phyloP scores from a whole-genome alignment of 2,888 invertebrate genomes.

The Drosophila trichaetosa region DNA sequence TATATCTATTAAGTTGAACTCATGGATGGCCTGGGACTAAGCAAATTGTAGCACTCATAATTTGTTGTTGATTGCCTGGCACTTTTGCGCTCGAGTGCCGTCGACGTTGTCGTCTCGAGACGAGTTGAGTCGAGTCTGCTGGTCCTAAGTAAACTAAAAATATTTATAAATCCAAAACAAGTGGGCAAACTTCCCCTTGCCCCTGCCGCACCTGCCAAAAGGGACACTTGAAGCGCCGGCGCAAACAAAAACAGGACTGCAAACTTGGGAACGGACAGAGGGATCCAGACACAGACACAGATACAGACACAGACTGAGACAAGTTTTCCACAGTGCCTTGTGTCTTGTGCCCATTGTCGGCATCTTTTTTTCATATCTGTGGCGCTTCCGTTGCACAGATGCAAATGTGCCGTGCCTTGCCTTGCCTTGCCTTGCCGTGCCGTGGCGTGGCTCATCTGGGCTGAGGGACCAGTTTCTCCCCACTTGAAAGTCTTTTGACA shows the following conservation, averaged over 20 bases:
- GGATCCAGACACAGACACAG: slow-evolving; percentile 3
- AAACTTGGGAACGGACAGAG: slow-evolving; percentile 14
- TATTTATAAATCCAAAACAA: slow-evolving; percentile 79
- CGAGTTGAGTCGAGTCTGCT: slow-evolving; percentile 13
- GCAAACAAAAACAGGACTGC: slow-evolving; percentile 70
- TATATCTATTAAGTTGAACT: slow-evolving; percentile 5
- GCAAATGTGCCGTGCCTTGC: slow-evolving; percentile 59
- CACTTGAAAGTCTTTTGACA: slow-evolving; percentile 73
- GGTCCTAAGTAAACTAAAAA: slow-evolving; percentile 71
- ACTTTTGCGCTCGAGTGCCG: slow-evolving; percentile 57
- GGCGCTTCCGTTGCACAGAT: slow-evolving; percentile 80
- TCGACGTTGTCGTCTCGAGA: slow-evolving; percentile 1
- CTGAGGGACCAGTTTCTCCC: slow-evolving; percentile 12
- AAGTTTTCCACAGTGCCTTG: slow-evolving; percentile 32
- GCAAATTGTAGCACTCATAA: slow-evolving; percentile 79
- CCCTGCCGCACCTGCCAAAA: slow-evolving; percentile 38
- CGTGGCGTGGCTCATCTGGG: neutral
- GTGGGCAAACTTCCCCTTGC: slow-evolving; percentile 39
- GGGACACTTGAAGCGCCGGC: slow-evolving; percentile 79
- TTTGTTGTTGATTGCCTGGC: slow-evolving; percentile 81
- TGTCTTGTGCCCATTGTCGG: slow-evolving; percentile 57
- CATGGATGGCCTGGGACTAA: slow-evolving; percentile 21
- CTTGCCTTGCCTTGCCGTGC: neutral
- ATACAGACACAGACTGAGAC: slow-evolving; percentile 20
- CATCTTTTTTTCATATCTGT: slow-evolving; percentile 72